Evolutionary conservation across 2,888 invertebrate species (phyloP).

Genomic region (Dioctria linearis): DNA sequence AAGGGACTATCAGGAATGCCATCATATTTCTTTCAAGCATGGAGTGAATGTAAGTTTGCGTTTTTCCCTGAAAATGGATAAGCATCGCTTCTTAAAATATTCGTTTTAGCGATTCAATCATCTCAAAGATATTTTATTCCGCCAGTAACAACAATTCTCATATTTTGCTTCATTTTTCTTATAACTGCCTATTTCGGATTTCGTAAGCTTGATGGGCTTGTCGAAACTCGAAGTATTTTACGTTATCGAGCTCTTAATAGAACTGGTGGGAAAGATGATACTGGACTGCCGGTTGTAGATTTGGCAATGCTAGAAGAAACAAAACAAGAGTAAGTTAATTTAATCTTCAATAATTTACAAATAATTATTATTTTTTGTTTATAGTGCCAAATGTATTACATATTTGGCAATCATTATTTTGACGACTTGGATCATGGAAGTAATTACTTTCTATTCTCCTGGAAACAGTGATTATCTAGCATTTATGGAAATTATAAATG

Average conservation of each 20-base stretch:
- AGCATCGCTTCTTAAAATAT: conserved; percentile 11
- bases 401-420: conserved; percentile 79
- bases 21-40: conserved; percentile 69
- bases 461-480: conserved; percentile 72
- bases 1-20: conserved; percentile 69
- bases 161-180: conserved; percentile 65
- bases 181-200: conserved; percentile 68
- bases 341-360: neutral
- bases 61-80: neutral
- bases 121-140: conserved; percentile 70
- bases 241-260: conserved; percentile 16
- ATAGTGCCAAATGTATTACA: conserved; percentile 68
- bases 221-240: conserved; percentile 53
- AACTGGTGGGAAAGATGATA: conserved; percentile 12
- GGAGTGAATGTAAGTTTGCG: conserved; percentile 66
- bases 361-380: conserved; percentile 42
- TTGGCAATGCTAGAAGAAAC: conserved; percentile 47
- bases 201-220: conserved; percentile 64
- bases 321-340: conserved; percentile 52
- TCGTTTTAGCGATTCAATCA: conserved; percentile 65
- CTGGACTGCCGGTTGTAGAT: conserved; percentile 49
- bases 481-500: conserved; percentile 79
- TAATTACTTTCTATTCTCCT: conserved; percentile 74
- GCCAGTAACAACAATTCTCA: conserved; percentile 66
- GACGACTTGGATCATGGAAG: conserved; percentile 80